Conservation (phyloP, 2,797 vertebrate genomes). For the Artibeus jamaicensis region DNA sequence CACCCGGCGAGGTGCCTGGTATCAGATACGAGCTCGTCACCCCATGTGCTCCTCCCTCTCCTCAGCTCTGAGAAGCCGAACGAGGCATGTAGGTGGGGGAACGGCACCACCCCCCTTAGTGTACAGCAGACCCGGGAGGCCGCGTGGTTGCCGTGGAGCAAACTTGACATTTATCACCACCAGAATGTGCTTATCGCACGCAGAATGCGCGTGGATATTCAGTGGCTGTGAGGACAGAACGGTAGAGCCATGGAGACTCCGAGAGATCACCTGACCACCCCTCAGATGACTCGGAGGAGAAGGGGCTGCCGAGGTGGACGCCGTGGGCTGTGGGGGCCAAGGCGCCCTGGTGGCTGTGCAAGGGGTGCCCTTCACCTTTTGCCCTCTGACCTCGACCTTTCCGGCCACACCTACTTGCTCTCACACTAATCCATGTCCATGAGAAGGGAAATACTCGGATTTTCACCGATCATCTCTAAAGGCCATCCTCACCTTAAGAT, state of each 20-base stretch:
- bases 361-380: not conserved
- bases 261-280: too few relatives aligned
- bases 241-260: not conserved
- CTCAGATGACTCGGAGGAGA: not conserved
- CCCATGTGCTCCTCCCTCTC: not conserved
- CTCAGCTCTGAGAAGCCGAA: not conserved
- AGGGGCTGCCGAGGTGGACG: not conserved
- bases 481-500: not conserved
- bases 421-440: not conserved
- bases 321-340: not conserved
- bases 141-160: not conserved
- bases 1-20: not conserved
- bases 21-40: too few relatives aligned
- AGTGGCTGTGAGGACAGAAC: not conserved
- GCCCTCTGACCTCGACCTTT: not conserved
- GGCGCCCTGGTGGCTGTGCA: not conserved
- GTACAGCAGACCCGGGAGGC: not conserved
- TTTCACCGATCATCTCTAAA: not conserved
- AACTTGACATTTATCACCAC: not conserved
- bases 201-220: not conserved
- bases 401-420: not conserved
- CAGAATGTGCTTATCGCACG: not conserved
- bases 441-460: not conserved
- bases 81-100: not conserved
- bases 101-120: not conserved